Evolutionary conservation across 2,113 vertebrate species (phyloP), one percentile per base, ranked within the genome.

Genomic region (Caracal caracal): DNA sequence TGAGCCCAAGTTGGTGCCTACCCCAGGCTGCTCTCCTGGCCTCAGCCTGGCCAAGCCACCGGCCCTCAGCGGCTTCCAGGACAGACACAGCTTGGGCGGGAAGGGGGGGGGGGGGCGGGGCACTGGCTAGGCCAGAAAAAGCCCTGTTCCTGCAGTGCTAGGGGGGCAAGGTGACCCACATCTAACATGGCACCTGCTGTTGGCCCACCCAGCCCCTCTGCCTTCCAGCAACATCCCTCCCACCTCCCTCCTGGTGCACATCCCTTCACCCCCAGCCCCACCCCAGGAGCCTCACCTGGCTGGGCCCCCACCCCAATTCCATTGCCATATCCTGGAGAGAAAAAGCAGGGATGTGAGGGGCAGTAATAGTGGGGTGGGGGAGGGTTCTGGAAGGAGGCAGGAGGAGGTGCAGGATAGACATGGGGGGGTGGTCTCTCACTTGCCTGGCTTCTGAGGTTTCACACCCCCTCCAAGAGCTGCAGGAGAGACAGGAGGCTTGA

Each of bases 381-480:
- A 1, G 49, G 13, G 6, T 15, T 28, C 53, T 65, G 56, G 56
- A 75, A 56, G 47, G 56, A 61, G 30, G 66, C 13, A 49, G 76
- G 11, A 65, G 43, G 37, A 35, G 20, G 16, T 20, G 13, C 11
- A 30, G 81, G 37, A 78, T 15, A 49, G 78, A n/a, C 12, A n/a
- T 6, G 56, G 6, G 35, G 30, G 40, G 70, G 70, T 6, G 5
- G 5, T 17, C 71, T n/a, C 15, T 59, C 82, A 75, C 61, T 84
- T 47, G 56, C 93, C 88, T 94, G 88, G 73, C 61, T 94, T 96
- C 76, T 61, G 92, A 82, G 82, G 88, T 35, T 94, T 92, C 88
- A 76, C 12, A 81, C 59, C 88, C 24, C 4, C 88, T 96, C 37
- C 93, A 24, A 83, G 70, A 49, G 51, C 93, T 92, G 51, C 17